Evolutionary conservation across 2,888 invertebrate species (phyloP).

Genomic region (Electrophaes corylata): DNA sequence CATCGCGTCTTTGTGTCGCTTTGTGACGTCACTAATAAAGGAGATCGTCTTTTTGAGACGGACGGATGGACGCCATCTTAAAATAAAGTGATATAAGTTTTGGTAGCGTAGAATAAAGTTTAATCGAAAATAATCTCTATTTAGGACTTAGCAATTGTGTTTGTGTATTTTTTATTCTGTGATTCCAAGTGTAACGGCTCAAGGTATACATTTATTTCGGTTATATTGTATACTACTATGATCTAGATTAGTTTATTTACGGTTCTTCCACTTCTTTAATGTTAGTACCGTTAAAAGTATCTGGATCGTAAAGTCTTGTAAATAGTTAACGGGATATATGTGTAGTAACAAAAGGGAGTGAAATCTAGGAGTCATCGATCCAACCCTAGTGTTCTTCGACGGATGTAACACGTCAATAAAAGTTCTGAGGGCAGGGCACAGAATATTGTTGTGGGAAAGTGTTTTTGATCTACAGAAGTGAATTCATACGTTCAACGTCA

Average conservation of each 20-base stretch:
- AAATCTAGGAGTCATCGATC: conserved; percentile 71
- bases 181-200: conserved; percentile 91
- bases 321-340: conserved; percentile 36
- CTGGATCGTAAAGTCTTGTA: conserved; percentile 49
- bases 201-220: conserved; percentile 87
- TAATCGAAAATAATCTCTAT: conserved; percentile 81
- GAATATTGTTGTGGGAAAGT: conserved; percentile 75
- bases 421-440: conserved; percentile 76
- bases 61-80: conserved; percentile 73
- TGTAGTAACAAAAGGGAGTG: conserved; percentile 34
- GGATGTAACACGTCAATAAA: conserved; percentile 84
- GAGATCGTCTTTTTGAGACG: conserved; percentile 80
- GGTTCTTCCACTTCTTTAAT: conserved; percentile 68
- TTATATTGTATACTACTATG: conserved; percentile 61
- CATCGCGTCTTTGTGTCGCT: conserved; percentile 56
- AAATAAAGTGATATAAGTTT: conserved; percentile 85
- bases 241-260: conserved; percentile 81
- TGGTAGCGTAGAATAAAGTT: conserved; percentile 83
- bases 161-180: conserved; percentile 70
- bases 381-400: conserved; percentile 68
- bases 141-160: conserved; percentile 70
- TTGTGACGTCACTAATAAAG: conserved; percentile 83
- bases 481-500: neutral
- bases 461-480: conserved; percentile 44
- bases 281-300: conserved; percentile 69